Evolutionary conservation across 2,113 vertebrate genomes (phyloP), one percentile per base, ranked within the genome.

Genomic region (Acrocephalus arundinaceus): DNA sequence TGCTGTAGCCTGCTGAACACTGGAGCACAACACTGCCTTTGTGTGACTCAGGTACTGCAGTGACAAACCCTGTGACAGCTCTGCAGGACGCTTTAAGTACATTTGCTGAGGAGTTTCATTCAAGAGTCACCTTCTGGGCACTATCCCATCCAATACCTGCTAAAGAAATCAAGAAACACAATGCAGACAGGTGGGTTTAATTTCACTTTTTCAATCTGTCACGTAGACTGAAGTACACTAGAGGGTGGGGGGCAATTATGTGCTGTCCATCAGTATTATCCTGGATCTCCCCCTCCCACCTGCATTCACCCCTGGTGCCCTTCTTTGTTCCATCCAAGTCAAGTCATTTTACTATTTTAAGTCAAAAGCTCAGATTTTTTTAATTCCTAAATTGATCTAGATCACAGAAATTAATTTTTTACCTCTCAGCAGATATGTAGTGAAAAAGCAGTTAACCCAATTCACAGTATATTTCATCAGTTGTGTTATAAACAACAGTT

Each of bases 181-280:
- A 14, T 5, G 19, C n/a, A 66, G 16, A 43, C 1, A 10, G 28
- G 51, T 11, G 83, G 45, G 54, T 45, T 37, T 45, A 15, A 70
- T 61, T 66, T 55, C 30, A 51, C 15, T 46, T 54, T 65, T 81
- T 66, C 39, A 19, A 9, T 55, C 33, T 63, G 21, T 30, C 57
- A 79, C 33, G 52, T 75, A 63, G 30, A 6, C 46, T 0, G 0
- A 85, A 17, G 11, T 54, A 9, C 54, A 20, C 0, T n/a, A 30
- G 20, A 72, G 16, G 4, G 4, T 31, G 8, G 28, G 25, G 75
- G 73, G 25, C 15, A 83, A 16, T 84, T 67, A 25, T 7, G 35
- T 74, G 65, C 31, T 71, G 37, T 39, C 72, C 23, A 19, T 37
- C 37, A 71, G 10, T 15, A 30, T 70, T 49, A 70, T 19, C 61